Base-by-base conservation (phyloP, 2,113 vertebrate genomes). In the western clawed frog (Xenopus tropicalis) region DNA sequence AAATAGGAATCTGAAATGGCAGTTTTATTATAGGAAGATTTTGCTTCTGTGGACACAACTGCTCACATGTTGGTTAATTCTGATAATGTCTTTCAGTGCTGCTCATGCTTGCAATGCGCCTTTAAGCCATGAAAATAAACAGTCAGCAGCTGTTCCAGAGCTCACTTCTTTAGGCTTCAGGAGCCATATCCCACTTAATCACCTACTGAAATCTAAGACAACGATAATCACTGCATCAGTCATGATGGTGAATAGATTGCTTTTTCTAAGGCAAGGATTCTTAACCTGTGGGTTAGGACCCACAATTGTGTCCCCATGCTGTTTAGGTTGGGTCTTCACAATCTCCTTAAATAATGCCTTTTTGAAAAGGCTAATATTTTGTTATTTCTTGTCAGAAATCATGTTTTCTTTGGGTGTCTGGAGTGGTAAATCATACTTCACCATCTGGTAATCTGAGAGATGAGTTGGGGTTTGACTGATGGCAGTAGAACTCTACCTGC, bases 171-270 rank as follows among this genome's bases (percentile, higher is more conserved):
- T 29, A 62, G 61, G 70, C 76, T 77, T 52, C 72, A 79, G 52
- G 37, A 74, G 72, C 68, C 82, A 17, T 67, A 78, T 79, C 79
- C 65, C 78, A 83, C 85, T 84, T 80, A 87, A 79, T 84, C 81
- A 78, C 48, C 21, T 69, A 54, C 51, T 80, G 88, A 90, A 93
- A 91, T 80, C 77, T 79, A 84, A 91, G 82, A 85, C 77, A 74
- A 66, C 44, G 83, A 89, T 88, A 86, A 87, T 81, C 84, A 82
- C 77, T 86, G 57, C 66, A 64, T 71, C 83, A 83, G 88, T 89
- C 80, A 71, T 3, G 14, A 80, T 83, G 82, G 79, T 89, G 89
- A 88, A 88, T 84, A 73, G 67, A 81, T 85, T 82, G 81, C 85
- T 87, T 86, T 84, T 59, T 37, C 29, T 37, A 37, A 7, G 5